A percentile compares a stretch with the other conserved stretches of the same genome.
These are phyloP conservation scores for Tholera decimalis DNA, from an alignment of 2,888 invertebrate genomes.

Conservation along the genomic window DNA sequence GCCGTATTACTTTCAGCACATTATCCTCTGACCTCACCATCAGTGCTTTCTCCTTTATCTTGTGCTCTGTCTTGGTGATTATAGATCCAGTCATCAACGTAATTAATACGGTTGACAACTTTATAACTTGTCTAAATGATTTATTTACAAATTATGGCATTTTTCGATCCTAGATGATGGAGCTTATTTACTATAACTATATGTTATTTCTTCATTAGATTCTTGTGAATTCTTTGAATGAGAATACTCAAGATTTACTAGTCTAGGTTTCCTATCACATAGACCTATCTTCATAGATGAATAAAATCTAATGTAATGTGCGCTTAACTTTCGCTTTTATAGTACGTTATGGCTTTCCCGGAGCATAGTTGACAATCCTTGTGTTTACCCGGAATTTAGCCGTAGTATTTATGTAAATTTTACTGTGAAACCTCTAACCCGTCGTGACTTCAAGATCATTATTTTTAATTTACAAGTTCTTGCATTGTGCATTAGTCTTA, in stretches of 20 bases:
- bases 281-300: conserved; percentile 38
- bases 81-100: conserved; percentile 44
- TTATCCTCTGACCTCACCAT: conserved; percentile 74
- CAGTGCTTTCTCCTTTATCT: conserved; percentile 67
- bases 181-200: not conserved
- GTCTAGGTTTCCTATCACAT: conserved; percentile 12
- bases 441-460: conserved; percentile 68
- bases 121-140: not conserved
- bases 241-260: conserved; percentile 15
- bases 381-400: conserved; percentile 63
- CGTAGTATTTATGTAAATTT: conserved; percentile 68
- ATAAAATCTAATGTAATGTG: conserved; percentile 46
- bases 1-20: conserved; percentile 71
- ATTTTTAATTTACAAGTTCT: conserved; percentile 73
- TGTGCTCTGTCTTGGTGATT: conserved; percentile 53
- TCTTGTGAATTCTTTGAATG: conserved; percentile 3
- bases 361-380: conserved; percentile 49
- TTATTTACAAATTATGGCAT: not conserved
- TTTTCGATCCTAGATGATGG: conserved; percentile 7
- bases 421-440: conserved; percentile 67
- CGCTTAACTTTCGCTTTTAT: conserved; percentile 57
- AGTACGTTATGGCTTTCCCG: conserved; percentile 37
- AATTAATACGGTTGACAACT: conserved; percentile 43
- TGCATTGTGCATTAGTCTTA: conserved; percentile 68
- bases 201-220: conserved; percentile 8